Evolutionary conservation across 30 jellyfish, hydroid and myxozoan genomes (phyloP).

Genomic region (Pelagia noctiluca): DNA sequence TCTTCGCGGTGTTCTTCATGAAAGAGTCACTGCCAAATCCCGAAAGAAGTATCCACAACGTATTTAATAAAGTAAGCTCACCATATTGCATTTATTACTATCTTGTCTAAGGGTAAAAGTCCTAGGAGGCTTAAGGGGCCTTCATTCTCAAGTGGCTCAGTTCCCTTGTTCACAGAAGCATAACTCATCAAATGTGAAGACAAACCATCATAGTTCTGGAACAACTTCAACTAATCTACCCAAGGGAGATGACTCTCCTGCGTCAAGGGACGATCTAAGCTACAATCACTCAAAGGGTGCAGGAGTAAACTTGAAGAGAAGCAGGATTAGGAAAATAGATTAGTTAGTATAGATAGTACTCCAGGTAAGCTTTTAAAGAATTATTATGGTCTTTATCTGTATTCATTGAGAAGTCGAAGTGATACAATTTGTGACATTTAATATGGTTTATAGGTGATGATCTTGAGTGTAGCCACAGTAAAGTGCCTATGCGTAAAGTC

Average conservation of each 20-base stretch:
- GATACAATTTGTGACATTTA: too few species aligned
- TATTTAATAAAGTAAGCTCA: slow-evolving; percentile 17
- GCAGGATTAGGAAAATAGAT: too few species aligned
- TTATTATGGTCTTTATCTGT: too few species aligned
- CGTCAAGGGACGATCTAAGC: too few species aligned
- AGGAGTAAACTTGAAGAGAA: too few species aligned
- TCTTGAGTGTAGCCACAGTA: not conserved
- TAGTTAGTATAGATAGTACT: too few species aligned
- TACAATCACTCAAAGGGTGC: too few species aligned
- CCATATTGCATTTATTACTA: too few species aligned
- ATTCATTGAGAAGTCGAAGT: too few species aligned
- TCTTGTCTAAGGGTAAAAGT: not conserved
- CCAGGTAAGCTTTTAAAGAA: too few species aligned
- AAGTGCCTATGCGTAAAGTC: not conserved
- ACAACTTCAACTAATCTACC: not conserved
- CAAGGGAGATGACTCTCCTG: not conserved
- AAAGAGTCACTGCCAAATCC: slow-evolving; percentile 64
- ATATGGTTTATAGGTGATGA: not conserved
- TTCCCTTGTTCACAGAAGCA: not conserved
- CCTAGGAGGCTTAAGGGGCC: too few species aligned
- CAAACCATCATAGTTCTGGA: not conserved
- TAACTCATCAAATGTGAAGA: not conserved
- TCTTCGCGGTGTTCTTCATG: slow-evolving; percentile 64
- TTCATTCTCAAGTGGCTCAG: not conserved
- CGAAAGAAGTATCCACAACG: not conserved